phyloP scores from a whole-genome alignment of 2,888 invertebrate species.

The Keiferia lycopersicella region DNA sequence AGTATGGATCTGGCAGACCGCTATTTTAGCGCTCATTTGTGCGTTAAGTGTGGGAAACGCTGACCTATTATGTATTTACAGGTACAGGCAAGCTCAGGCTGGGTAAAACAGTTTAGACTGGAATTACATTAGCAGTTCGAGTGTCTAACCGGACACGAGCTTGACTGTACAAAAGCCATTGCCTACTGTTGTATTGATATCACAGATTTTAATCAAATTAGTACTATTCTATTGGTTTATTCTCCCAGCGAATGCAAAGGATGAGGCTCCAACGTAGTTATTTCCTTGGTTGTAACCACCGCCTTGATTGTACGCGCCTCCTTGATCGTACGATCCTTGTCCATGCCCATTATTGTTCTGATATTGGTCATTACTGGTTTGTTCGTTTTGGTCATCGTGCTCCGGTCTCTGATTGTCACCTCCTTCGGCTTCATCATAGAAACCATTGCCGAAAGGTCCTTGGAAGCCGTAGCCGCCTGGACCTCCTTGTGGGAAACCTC shows the following conservation, averaged over 20 bases:
- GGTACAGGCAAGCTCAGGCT: too few species aligned
- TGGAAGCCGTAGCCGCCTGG: conserved; percentile 41
- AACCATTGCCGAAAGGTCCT: conserved; percentile 46
- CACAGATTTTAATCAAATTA: not conserved
- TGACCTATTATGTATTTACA: too few species aligned
- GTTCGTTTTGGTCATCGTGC: conserved; percentile 40
- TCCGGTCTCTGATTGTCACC: conserved; percentile 38
- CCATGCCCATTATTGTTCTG: conserved; percentile 11
- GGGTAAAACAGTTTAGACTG: too few species aligned
- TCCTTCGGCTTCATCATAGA: conserved; percentile 46
- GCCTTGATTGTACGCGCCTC: conserved; percentile 22
- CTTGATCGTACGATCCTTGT: not conserved
- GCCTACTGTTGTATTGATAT: not conserved
- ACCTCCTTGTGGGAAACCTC: conserved; percentile 45
- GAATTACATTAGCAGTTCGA: too few species aligned
- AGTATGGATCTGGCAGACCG: too few species aligned
- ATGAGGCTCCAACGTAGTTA: conserved; percentile 29
- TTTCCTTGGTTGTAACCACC: conserved; percentile 10
- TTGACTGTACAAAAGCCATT: not conserved
- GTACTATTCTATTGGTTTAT: conserved; percentile 27
- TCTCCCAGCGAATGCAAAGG: conserved; percentile 34
- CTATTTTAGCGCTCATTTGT: too few species aligned
- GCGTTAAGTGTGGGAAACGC: too few species aligned
- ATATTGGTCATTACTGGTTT: conserved; percentile 23
- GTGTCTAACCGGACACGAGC: too few species aligned